Conservation (phyloP, 92 coral and sea anemone species). For the Phenganax subtilis region DNA sequence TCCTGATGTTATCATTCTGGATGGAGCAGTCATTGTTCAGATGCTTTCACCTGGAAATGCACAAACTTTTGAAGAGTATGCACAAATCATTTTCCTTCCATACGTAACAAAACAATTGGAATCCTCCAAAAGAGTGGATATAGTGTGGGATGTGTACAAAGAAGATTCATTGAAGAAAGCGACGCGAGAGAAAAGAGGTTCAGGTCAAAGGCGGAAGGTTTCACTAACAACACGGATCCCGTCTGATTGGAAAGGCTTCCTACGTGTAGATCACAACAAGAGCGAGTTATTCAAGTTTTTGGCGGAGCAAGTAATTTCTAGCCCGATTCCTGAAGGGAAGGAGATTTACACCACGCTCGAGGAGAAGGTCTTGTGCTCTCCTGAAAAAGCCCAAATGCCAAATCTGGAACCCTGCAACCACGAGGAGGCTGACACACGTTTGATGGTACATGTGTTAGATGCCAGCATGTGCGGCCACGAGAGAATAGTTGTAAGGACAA, state of each 20-base stretch:
- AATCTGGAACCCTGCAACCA: too few relatives aligned
- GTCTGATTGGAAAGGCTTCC: conserved; percentile 59
- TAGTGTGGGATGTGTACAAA: conserved; percentile 53
- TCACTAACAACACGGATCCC: conserved; percentile 40
- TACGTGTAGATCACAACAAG: conserved; percentile 36
- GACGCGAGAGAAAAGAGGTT: conserved; percentile 57
- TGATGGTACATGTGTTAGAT: too few relatives aligned
- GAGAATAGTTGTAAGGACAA: too few relatives aligned
- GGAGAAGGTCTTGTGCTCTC: too few relatives aligned
- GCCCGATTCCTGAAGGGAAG: too few relatives aligned
- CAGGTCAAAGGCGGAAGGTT: conserved; percentile 57
- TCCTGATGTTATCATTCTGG: conserved; percentile 47
- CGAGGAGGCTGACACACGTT: too few relatives aligned
- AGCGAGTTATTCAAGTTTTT: too few relatives aligned
- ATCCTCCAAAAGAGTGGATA: conserved; percentile 46
- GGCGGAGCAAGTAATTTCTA: too few relatives aligned
- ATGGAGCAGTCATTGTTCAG: conserved; percentile 59
- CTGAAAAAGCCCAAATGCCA: too few relatives aligned
- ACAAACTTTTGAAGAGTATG: conserved; percentile 51
- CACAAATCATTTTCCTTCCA: conserved; percentile 44
- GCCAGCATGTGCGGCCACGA: too few relatives aligned
- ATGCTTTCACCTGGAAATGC: background rate
- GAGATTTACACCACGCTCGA: too few relatives aligned
- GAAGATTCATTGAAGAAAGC: conserved; percentile 51
- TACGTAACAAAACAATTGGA: conserved; percentile 49